Conservation (phyloP, 2,797 vertebrate species). For the Sebastes cheni region DNA sequence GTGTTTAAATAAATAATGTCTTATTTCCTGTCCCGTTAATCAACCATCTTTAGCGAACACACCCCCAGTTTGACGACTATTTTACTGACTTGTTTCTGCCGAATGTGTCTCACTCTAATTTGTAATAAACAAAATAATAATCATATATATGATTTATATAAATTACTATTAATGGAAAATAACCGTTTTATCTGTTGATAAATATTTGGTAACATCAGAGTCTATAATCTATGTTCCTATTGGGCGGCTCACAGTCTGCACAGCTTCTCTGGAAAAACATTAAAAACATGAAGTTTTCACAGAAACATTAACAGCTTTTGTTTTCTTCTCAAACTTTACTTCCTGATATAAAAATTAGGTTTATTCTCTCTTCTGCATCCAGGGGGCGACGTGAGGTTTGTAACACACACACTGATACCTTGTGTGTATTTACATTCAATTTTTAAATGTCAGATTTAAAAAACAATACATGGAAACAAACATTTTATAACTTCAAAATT, state of each 20-base stretch:
- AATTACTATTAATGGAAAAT: too few species aligned
- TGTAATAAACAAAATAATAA: background rate
- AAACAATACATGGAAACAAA: background rate
- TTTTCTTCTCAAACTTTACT: background rate
- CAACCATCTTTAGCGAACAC: too few species aligned
- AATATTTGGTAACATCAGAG: too few species aligned
- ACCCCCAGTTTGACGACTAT: background rate
- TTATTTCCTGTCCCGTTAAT: background rate
- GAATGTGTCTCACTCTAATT: background rate
- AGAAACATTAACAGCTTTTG: background rate
- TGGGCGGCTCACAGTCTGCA: background rate
- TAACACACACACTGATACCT: background rate
- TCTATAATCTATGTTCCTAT: background rate
- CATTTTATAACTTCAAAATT: background rate
- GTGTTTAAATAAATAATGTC: background rate
- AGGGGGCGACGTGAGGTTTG: constrained; percentile 21
- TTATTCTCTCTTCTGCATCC: background rate
- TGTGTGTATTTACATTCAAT: background rate
- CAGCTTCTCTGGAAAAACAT: background rate
- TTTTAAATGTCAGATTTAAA: background rate
- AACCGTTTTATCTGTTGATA: too few species aligned
- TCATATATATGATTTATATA: background rate
- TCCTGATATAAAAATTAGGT: background rate
- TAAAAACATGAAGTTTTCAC: background rate
- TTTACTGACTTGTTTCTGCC: background rate